Base-by-base conservation (phyloP, 2,113 vertebrate species). In the Ursus arctos region DNA sequence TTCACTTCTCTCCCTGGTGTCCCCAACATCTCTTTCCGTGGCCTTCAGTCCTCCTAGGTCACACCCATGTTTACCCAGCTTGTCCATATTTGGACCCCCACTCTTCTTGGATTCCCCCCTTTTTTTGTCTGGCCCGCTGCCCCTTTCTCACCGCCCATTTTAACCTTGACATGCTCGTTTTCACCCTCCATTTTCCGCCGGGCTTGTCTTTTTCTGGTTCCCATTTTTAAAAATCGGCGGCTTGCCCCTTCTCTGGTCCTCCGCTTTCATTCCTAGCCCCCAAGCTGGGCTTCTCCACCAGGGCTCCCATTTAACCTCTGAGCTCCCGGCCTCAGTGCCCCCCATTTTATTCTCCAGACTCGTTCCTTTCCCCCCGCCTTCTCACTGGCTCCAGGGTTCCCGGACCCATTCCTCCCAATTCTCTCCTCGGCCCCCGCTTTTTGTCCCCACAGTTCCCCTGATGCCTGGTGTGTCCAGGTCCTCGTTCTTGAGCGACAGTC, bases 321-420 rank as follows among this genome's bases (percentile, higher is more conserved):
- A 21, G 49, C 8, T n/a, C 43, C 55, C 36, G 53, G 14, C 77
- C 91, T 57, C 76, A 43, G 36, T 21, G 26, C 15, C 26, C 72
- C n/a, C n/a, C 14, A 1, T 79, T 80, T 67, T 79, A 55, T 22
- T 77, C 57, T 67, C 24, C 76, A 71, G n/a, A 7, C 19, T 76
- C 63, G 14, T 40, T 49, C 6, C 43, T 36, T 8, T 33, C 11
- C 36, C 26, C 31, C 76, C n/a, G 22, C 4, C 24, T 53, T 63
- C 61, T 36, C 15, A 33, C 65, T 6, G 1, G 0, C 49, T 5
- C 3, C 4, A 0, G 15, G 19, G 33, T 33, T 31, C 40, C 61
- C 10, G 33, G n/a, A 8, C 36, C 19, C 6, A 33, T 6, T 65
- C 2, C 22, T 26, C 33, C 33, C 19, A 7, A 4, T 36, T 86